Conservation (phyloP, 2,797 vertebrate genomes). For the Buphagus erythrorhynchus region DNA sequence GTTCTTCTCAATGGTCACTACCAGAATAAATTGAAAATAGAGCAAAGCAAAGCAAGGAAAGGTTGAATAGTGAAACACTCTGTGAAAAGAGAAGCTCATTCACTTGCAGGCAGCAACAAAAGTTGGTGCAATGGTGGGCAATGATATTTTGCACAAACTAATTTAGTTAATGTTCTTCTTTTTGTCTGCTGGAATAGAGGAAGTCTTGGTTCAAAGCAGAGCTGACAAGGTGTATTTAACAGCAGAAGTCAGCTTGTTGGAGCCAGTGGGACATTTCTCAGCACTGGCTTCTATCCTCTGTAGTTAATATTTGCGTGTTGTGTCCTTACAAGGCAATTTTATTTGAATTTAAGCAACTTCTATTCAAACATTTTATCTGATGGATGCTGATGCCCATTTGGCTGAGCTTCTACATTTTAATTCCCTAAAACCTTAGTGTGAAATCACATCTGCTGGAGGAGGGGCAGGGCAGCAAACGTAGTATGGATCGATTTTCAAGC, state of each 20-base stretch:
- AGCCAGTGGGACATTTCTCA: background rate
- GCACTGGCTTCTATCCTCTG: background rate
- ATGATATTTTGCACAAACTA: background rate
- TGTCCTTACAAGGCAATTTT: background rate
- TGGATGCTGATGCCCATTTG: background rate
- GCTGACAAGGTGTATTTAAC: background rate
- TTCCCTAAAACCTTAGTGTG: constrained; percentile 7
- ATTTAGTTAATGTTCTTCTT: background rate
- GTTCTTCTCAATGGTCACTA: background rate
- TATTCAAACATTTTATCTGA: background rate
- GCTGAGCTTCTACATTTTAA: background rate
- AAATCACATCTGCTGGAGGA: constrained; percentile 36
- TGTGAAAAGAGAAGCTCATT: background rate
- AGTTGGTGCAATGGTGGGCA: accelerated
- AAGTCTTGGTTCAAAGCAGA: background rate
- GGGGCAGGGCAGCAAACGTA: background rate
- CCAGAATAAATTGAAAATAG: background rate
- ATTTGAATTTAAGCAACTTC: background rate
- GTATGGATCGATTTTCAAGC: background rate
- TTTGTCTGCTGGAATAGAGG: background rate
- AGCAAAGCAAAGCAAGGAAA: background rate
- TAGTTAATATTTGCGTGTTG: background rate
- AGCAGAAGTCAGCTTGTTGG: background rate
- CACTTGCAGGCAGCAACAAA: background rate
- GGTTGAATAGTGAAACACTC: background rate